Evolutionary conservation across 1,140 invertebrate genomes (phyloP).

Genomic region (Orius laevigatus): DNA sequence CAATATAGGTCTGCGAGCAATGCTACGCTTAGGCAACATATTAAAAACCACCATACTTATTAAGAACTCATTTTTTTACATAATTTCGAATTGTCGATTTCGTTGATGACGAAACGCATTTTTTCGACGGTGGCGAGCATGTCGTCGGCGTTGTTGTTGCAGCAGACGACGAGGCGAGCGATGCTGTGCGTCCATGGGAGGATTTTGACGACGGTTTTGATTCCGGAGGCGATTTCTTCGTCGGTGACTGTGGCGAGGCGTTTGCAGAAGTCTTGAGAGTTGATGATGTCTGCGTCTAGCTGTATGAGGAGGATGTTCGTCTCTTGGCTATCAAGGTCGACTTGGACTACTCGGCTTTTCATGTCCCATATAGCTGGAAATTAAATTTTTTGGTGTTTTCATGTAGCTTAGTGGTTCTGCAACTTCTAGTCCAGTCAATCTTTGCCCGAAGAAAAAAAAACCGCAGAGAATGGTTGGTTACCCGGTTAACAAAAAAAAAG

Average conservation of each 20-base stretch:
- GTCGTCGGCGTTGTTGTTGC: slow-evolving; percentile 44
- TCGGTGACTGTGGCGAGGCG: slow-evolving; percentile 38
- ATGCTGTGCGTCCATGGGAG: slow-evolving; percentile 33
- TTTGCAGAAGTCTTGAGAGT: slow-evolving; percentile 35
- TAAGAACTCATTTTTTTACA: too few species aligned
- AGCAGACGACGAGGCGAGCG: slow-evolving; percentile 47
- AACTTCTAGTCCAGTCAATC: too few species aligned
- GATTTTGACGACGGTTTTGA: slow-evolving; percentile 36
- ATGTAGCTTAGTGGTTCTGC: too few species aligned
- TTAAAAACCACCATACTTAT: neutral
- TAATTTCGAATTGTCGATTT: slow-evolving; percentile 21
- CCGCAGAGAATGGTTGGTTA: too few species aligned
- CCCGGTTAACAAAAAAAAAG: too few species aligned
- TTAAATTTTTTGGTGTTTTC: too few species aligned
- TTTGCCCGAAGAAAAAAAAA: too few species aligned
- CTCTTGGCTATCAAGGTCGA: slow-evolving; percentile 47
- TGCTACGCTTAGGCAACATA: neutral
- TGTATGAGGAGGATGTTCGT: slow-evolving; percentile 65
- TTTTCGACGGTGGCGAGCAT: slow-evolving; percentile 45
- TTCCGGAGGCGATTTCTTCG: slow-evolving; percentile 29
- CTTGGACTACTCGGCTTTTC: slow-evolving; percentile 30
- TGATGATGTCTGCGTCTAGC: slow-evolving; percentile 32
- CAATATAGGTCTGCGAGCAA: neutral
- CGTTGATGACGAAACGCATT: slow-evolving; percentile 38
- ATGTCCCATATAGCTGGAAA: slow-evolving; percentile 40